phyloP scores from a whole-genome alignment of 2,113 vertebrate genomes.

The Osmerus mordax region DNA sequence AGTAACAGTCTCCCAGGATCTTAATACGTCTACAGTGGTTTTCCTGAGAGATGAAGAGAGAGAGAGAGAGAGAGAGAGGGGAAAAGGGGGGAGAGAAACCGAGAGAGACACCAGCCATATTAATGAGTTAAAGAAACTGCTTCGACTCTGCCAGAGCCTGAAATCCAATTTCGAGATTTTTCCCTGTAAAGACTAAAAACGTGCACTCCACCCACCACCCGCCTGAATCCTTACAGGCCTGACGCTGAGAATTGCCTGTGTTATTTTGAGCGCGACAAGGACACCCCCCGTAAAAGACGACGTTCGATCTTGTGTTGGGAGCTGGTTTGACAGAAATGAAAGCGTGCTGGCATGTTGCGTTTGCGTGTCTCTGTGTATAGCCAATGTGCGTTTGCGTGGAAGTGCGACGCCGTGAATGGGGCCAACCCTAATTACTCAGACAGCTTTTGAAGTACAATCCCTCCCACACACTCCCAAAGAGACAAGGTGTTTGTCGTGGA shows the following conservation, averaged over 20 bases:
- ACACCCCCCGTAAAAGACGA: too few relatives aligned
- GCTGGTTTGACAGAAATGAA: too few relatives aligned
- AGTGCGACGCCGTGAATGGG: conserved; percentile 15
- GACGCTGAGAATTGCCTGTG: too few relatives aligned
- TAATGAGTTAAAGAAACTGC: neutral
- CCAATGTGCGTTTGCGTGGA: neutral
- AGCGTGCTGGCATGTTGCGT: neutral
- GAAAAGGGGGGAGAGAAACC: too few relatives aligned
- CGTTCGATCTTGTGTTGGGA: too few relatives aligned
- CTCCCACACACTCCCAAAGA: conserved; percentile 64
- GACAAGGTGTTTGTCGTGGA: conserved; percentile 57
- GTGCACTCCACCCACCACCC: too few relatives aligned
- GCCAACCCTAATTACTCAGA: conserved; percentile 63
- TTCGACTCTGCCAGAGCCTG: neutral
- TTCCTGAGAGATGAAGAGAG: conserved; percentile 58
- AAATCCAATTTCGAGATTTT: too few relatives aligned
- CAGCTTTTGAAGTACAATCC: conserved; percentile 72
- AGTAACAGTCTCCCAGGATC: conserved; percentile 98
- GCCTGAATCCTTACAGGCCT: too few relatives aligned
- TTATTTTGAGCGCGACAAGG: too few relatives aligned
- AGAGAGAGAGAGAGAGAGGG: too few relatives aligned
- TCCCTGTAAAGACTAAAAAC: too few relatives aligned
- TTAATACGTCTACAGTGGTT: conserved; percentile 95
- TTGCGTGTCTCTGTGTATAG: neutral
- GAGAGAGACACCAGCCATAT: neutral